Evolutionary conservation across 2,797 vertebrate genomes (phyloP).

Genomic region (Euthynnus affinis): DNA sequence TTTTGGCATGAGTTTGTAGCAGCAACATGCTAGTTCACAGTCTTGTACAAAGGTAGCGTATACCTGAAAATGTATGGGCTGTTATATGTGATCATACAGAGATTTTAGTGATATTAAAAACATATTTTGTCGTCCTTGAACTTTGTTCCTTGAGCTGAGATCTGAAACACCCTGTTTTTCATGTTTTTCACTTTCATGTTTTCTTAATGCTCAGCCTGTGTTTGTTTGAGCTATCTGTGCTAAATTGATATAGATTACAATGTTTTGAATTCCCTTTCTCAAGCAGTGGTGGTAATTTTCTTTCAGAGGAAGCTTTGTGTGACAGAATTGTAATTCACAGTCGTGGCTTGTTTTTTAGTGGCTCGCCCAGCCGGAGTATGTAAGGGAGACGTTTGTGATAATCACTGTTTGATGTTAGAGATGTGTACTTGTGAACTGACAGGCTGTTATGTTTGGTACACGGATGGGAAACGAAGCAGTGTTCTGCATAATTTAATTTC

Average conservation of each 20-base stretch:
- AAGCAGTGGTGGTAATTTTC: background rate
- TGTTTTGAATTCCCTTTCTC: background rate
- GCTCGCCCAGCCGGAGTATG: conserved; percentile 1
- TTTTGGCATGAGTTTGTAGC: background rate
- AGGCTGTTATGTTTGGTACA: conserved; percentile 28
- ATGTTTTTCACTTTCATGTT: background rate
- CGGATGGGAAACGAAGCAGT: background rate
- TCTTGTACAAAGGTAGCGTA: background rate
- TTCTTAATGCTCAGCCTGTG: background rate
- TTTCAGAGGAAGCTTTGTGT: conserved; percentile 9
- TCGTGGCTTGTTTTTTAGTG: conserved; percentile 28
- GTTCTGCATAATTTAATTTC: conserved; percentile 28
- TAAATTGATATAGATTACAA: background rate
- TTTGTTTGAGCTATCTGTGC: background rate
- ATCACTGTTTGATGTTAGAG: conserved; percentile 40
- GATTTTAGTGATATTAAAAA: background rate
- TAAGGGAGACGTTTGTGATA: conserved; percentile 8
- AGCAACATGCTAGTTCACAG: background rate
- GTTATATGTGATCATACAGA: background rate
- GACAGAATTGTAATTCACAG: conserved; percentile 17
- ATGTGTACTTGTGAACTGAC: conserved; percentile 38
- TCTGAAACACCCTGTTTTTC: background rate
- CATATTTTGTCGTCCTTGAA: background rate
- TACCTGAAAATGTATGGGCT: background rate
- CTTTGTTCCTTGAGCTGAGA: too few relatives aligned